These are phyloP conservation scores for Syrrhaptes paradoxus DNA, from an alignment of 2,113 vertebrate genomes.

Conservation along the genomic window DNA sequence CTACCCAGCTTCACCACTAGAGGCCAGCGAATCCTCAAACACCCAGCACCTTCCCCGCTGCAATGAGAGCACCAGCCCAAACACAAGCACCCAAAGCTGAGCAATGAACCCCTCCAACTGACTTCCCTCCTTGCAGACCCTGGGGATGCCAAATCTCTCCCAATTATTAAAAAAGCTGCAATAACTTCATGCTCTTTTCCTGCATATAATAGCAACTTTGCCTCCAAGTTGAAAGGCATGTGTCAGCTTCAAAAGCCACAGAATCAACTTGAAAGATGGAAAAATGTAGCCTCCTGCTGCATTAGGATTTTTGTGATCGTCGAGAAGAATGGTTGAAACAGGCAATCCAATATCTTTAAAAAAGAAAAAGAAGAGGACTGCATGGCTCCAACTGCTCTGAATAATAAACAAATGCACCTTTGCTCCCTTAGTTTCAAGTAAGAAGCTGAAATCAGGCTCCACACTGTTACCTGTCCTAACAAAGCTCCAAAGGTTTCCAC, in stretches of 20 bases:
- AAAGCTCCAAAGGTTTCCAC: background rate
- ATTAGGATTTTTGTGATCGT: background rate
- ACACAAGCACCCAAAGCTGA: accelerated
- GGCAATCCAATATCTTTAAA: background rate
- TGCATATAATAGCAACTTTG: background rate
- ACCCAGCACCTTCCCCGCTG: background rate
- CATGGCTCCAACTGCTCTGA: background rate
- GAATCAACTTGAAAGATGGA: background rate
- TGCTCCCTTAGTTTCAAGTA: background rate
- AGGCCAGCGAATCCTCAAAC: conserved; percentile 68
- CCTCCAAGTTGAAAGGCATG: accelerated
- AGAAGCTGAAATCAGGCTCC: background rate
- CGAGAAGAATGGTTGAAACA: background rate
- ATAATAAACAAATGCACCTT: background rate
- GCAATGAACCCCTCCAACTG: background rate
- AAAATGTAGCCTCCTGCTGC: background rate
- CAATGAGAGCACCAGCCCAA: background rate
- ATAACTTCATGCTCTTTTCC: background rate
- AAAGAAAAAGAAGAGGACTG: background rate
- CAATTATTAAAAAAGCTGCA: background rate
- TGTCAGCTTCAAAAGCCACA: background rate
- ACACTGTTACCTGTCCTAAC: background rate
- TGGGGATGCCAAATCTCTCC: background rate
- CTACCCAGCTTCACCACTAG: conserved; percentile 64
- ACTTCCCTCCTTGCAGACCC: background rate